A percentile compares a stretch with the other conserved stretches of the same genome.
These are phyloP conservation scores for Tupiocoris notatus DNA, from an alignment of 2,888 invertebrate genomes.

Conservation along the genomic window DNA sequence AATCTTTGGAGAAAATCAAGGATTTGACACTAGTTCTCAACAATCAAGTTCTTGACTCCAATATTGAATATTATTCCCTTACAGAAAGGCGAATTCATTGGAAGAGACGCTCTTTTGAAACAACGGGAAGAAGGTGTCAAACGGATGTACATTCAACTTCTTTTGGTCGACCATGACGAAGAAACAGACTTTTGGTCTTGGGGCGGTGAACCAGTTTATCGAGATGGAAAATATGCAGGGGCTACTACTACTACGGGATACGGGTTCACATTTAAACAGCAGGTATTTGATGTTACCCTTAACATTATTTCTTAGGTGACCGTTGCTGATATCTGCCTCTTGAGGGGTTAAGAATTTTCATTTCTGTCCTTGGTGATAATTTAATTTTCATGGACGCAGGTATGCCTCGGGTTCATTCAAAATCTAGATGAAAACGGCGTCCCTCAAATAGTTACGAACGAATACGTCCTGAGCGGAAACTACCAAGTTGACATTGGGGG, in stretches of 20 bases:
- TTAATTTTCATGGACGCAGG: no score
- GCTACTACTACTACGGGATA: conserved; percentile 94
- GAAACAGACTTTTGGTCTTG: conserved; percentile 94
- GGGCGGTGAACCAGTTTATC: conserved; percentile 92
- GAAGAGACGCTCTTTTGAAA: conserved; percentile 78
- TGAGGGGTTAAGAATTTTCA: no score
- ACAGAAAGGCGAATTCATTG: conserved; percentile 85
- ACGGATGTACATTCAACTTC: conserved; percentile 86
- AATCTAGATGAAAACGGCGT: conserved; percentile 70
- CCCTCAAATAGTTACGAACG: conserved; percentile 72
- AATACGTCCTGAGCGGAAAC: conserved; percentile 79
- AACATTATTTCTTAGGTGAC: neutral
- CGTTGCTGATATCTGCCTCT: no score
- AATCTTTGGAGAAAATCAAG: no score
- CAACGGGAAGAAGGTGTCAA: conserved; percentile 84
- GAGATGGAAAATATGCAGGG: conserved; percentile 87
- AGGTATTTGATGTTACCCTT: conserved; percentile 63
- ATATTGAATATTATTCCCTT: no score
- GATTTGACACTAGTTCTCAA: no score
- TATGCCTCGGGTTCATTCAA: conserved; percentile 91
- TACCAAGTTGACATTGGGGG: conserved; percentile 95
- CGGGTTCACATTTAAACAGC: conserved; percentile 89
- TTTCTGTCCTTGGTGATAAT: no score
- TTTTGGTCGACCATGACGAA: conserved; percentile 86
- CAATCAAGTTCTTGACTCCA: no score